Base-by-base conservation (phyloP, 1,140 invertebrate species). In the Drosophila pseudoobscura region DNA sequence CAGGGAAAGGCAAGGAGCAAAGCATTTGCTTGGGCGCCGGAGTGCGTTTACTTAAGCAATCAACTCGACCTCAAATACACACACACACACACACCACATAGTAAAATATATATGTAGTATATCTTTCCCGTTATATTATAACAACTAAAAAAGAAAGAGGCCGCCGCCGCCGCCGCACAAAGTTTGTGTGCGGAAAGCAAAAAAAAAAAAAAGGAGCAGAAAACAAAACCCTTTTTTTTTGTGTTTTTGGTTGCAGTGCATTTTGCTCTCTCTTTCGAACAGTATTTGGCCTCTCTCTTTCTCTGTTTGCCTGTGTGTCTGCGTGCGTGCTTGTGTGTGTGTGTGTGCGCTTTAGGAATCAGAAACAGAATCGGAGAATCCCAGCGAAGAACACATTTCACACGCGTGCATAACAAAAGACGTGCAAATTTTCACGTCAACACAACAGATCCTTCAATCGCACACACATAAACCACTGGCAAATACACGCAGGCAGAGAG, bases 31-130 rank as follows among this genome's bases (percentile, higher is more conserved):
- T 39, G 35, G 35, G 35, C 35, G 35, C 78, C 71, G 63, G 77
- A 87, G 83, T 87, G 83, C 84, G 83, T 88, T 88, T 88, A 83
- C 83, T 88, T 88, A 83, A 88, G 83, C 83, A 88, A 88, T 88
- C 83, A 88, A 88, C 83, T 85, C 83, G 74, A 87, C 83, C 82
- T 78, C 83, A 87, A 87, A 87, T 74, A 87, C 61, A 85, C 76
- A 76, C 56, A 74, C 20, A 59, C 75, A 55, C 54, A 35, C 5
- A 46, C 26, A 55, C 31, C 17, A 41, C 20, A 26, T 5, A 26
- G 20, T 26, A 5, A 5, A 26, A 5, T 5, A 26, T 26, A 26
- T 26, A 5, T 44, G 29, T 72, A 39, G 3, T 39, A 59, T 60
- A 55, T 82, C 57, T 76, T 87, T 78, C 65, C 75, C 61, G 83